A percentile compares a stretch with the other conserved stretches of the same genome.
These are phyloP conservation scores for Lepus oiostolus DNA, from an alignment of 2,797 vertebrate genomes.

Conservation along the genomic window DNA sequence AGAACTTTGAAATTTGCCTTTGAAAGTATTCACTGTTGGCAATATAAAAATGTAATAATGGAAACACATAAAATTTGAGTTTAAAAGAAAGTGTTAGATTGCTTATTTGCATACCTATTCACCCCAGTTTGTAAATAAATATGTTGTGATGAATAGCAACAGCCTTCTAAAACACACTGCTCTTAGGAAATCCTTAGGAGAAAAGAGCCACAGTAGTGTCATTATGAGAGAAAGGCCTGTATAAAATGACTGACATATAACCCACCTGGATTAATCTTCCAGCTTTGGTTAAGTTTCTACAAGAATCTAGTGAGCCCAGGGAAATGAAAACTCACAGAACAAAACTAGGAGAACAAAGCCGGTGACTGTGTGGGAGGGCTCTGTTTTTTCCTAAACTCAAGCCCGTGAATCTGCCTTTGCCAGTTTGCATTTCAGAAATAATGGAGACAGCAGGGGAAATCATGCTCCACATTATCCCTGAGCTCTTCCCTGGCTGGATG, in stretches of 20 bases:
- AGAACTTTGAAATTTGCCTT: conserved; percentile 34
- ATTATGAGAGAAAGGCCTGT: conserved; percentile 46
- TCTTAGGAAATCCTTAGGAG: conserved; percentile 45
- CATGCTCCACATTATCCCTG: neutral
- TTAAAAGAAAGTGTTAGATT: conserved; percentile 47
- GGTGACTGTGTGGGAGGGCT: neutral
- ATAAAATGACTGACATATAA: conserved; percentile 7
- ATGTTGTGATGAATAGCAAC: conserved; percentile 27
- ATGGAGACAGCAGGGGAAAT: conserved; percentile 16
- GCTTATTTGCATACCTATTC: conserved; percentile 46
- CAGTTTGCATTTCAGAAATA: conserved; percentile 67
- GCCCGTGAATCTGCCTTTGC: neutral
- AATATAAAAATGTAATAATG: conserved; percentile 45
- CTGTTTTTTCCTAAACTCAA: neutral
- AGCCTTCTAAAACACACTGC: neutral
- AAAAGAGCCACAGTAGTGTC: conserved; percentile 36
- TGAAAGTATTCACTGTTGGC: neutral
- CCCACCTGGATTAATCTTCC: conserved; percentile 1
- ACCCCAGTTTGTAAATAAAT: conserved; percentile 45
- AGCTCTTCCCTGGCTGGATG: neutral
- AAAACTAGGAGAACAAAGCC: conserved; percentile 5
- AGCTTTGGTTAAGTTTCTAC: conserved; percentile 32
- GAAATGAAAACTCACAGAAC: neutral
- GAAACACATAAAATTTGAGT: conserved; percentile 30
- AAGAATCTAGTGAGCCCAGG: neutral